Base-by-base conservation (phyloP, 2,888 invertebrate genomes). In the Onchidella celtica region DNA sequence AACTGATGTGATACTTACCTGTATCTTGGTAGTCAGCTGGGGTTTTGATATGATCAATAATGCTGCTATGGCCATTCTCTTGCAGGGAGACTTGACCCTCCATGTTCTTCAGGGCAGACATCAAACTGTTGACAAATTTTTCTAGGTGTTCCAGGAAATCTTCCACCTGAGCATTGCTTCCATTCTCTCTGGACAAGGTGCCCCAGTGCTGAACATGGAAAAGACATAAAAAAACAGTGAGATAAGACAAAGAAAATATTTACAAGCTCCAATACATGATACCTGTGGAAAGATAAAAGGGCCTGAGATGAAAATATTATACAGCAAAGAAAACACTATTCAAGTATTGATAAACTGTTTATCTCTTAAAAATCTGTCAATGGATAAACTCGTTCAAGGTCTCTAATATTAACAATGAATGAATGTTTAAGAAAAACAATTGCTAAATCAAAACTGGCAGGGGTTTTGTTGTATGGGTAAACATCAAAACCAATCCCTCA, bases 111-210 rank as follows among this genome's bases (percentile, higher is more conserved):
- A 90, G 87, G 17, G 93, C 93, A 6, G 90, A 90, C 74, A 88
- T 88, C 65, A 93, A 86, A 82, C 89, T 92, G 65, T 84, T 87
- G 72, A 92, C 88, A 85, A 93, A 93, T 79, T 92, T 92, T 85
- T 93, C 91, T 81, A 93, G 85, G 68, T 90, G 89, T 83, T 93
- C 93, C 70, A 93, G 85, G 85, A 93, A 93, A 75, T 93, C 92
- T 63, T 90, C 89, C 27, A 93, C 90, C 78, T 91, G 91, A n/a
- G 88, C 86, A 68, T 88, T 89, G 84, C 88, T 88, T 0, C 88
- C 87, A 80, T 68, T 87, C 24, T 86, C 87, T 76, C 87, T 87
- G n/a, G 85, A 83, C 70, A 91, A 87, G 1, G 88, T 86, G 3
- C 93, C 93, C 93, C 93, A 93, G 85, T 88, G 88, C 91, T 92